Base-by-base conservation (phyloP, 2,797 vertebrate genomes). In the Sebastolobus alascanus region DNA sequence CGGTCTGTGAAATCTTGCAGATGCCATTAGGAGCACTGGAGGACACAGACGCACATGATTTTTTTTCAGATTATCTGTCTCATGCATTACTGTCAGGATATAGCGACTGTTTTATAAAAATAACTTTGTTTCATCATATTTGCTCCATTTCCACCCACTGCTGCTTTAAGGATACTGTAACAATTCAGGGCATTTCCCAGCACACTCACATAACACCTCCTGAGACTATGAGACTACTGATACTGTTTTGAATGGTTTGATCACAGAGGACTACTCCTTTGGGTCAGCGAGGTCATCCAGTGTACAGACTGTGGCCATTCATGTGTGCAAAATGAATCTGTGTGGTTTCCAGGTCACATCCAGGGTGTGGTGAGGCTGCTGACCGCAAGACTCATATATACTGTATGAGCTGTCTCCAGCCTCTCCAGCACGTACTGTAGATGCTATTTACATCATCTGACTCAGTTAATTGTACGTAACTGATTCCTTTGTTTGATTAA, bases 211-310 rank as follows among this genome's bases (percentile, higher is more conserved):
- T 14, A 13, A 52, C 25, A 25, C 7, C 3, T 3, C 16, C 37
- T 60, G 50, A 60, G 20, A 66, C 31, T 11, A 8, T 54, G 11
- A 54, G 13, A n/a, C 33, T 8, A 14, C 60, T 38, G 31, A 33
- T 58, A 22, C 7, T 6, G 29, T 29, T 58, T 29, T 63, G 12
- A 77, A 72, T 58, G 11, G 29, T 66, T 22, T 61, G 29, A 65
- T 67, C 55, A 35, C 25, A 33, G 38, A 37, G 40, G 10, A 11
- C 29, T 35, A 22, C 54, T 61, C 31, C 10, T 29, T n/a, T 31
- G 50, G 71, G 50, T 78, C 67, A 75, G 70, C 3, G 16, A 64
- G 54, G 65, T 69, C 77, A 54, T 64, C 10, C 2, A 11, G 52
- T 20, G 27, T 22, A 29, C 52, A 79, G 22, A 38, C 27, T 58